These are phyloP conservation scores for Drosophila orena DNA, from an alignment of 1,140 invertebrate species.

Conservation along the genomic window DNA sequence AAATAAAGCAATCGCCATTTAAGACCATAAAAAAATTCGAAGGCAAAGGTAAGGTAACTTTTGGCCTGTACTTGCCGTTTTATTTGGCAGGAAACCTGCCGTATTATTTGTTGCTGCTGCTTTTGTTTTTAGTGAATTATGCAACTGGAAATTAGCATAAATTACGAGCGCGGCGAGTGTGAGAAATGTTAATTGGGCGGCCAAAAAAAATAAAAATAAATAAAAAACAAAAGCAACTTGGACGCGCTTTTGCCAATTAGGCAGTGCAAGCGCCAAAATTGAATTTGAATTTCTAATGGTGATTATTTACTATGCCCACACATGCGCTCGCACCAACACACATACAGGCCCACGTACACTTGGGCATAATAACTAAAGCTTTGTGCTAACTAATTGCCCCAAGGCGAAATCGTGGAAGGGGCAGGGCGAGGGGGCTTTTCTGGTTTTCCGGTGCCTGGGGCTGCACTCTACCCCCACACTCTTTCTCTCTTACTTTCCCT, in stretches of 20 bases:
- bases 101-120: not conserved
- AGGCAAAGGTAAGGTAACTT: not conserved
- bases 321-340: constrained; percentile 22
- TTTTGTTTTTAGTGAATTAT: constrained; percentile 45
- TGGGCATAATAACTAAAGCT: constrained; percentile 76
- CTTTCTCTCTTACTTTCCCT: not conserved
- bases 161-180: constrained; percentile 44
- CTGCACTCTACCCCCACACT: not conserved
- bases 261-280: constrained; percentile 56
- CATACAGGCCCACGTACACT: constrained; percentile 42
- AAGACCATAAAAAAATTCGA: constrained; percentile 1
- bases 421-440: constrained; percentile 5
- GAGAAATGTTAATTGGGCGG: constrained; percentile 30
- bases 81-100: constrained; percentile 26
- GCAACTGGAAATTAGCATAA: constrained; percentile 72
- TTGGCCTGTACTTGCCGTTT: constrained; percentile 6
- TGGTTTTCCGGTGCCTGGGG: constrained; percentile 1
- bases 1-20: constrained; percentile 41
- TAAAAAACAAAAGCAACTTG: constrained; percentile 17
- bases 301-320: constrained; percentile 67
- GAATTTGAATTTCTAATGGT: constrained; percentile 73
- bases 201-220: constrained; percentile 17
- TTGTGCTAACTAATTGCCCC: constrained; percentile 78
- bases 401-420: constrained; percentile 43
- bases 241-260: constrained; percentile 58